Evolutionary conservation across 1,140 invertebrate genomes (phyloP).

Genomic region (Rhopalosiphum padi): DNA sequence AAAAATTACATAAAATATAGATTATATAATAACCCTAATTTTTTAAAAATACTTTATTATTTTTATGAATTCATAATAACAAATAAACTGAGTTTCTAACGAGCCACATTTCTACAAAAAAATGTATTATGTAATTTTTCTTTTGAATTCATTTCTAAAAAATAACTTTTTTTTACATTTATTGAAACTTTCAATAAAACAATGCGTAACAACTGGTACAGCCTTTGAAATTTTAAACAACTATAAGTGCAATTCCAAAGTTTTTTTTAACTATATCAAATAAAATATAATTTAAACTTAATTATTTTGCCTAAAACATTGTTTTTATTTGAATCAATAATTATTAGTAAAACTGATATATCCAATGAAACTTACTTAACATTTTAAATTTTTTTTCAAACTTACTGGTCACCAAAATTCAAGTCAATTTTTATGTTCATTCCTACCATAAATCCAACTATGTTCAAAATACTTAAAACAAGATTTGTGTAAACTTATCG

Average conservation of each 20-base stretch:
- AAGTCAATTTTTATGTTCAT: not conserved
- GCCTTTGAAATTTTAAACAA: not conserved
- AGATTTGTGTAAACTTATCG: not conserved
- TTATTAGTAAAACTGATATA: not conserved
- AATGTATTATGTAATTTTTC: slow-evolving; percentile 8
- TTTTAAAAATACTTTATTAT: not conserved
- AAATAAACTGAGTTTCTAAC: not conserved
- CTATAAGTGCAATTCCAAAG: not conserved
- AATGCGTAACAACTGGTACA: not conserved
- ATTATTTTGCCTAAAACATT: not conserved
- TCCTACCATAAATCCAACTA: not conserved
- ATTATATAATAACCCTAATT: not conserved
- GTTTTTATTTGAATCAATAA: not conserved
- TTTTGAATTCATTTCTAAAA: not conserved
- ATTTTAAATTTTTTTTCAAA: not conserved
- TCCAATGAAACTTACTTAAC: not conserved
- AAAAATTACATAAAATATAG: not conserved
- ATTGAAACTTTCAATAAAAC: not conserved
- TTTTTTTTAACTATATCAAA: not conserved
- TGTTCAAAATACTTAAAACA: not conserved
- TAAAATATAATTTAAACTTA: slow-evolving; percentile 5
- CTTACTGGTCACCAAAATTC: not conserved
- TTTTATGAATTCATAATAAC: not conserved
- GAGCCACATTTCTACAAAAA: not conserved
- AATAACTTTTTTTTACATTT: slow-evolving; percentile 1